phyloP scores from a whole-genome alignment of 1,140 invertebrate genomes.

The Bombus pyrosoma region DNA sequence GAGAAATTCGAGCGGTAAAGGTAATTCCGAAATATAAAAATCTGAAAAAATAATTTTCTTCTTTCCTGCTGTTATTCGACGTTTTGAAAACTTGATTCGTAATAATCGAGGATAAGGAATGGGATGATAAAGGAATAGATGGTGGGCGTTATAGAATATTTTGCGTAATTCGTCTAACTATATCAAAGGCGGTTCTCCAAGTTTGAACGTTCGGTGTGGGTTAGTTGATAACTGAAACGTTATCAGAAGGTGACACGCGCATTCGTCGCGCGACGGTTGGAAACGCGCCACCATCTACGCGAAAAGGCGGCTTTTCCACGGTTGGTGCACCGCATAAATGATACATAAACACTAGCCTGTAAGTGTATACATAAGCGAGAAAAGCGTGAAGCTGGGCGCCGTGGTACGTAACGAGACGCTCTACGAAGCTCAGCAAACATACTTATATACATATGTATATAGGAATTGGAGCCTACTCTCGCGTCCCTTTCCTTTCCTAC shows the following conservation, averaged over 20 bases:
- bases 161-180: not conserved
- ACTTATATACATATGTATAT: slow-evolving; percentile 6
- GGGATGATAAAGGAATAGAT: not conserved
- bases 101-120: not conserved
- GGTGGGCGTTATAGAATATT: not conserved
- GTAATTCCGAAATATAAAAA: not conserved
- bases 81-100: not conserved
- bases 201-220: not conserved
- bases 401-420: slow-evolving; percentile 52
- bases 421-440: slow-evolving; percentile 59
- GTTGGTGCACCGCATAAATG: slow-evolving; percentile 60
- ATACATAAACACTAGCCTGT: slow-evolving; percentile 62
- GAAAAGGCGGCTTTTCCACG: slow-evolving; percentile 58
- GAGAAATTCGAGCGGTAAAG: not conserved
- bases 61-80: too few species aligned
- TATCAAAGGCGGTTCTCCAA: not conserved
- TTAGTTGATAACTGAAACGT: slow-evolving; percentile 36
- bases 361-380: slow-evolving; percentile 59
- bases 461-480: slow-evolving; percentile 57
- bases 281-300: not conserved
- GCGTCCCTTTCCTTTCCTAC: not conserved
- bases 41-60: not conserved
- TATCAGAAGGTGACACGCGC: slow-evolving; percentile 31
- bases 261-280: not conserved
- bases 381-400: slow-evolving; percentile 41